Percentiles rank a stretch among this genome's conserved stretches.
Evolutionary conservation across 2,888 invertebrate species (phyloP).

Genomic region (Clitarchus hookeri): DNA sequence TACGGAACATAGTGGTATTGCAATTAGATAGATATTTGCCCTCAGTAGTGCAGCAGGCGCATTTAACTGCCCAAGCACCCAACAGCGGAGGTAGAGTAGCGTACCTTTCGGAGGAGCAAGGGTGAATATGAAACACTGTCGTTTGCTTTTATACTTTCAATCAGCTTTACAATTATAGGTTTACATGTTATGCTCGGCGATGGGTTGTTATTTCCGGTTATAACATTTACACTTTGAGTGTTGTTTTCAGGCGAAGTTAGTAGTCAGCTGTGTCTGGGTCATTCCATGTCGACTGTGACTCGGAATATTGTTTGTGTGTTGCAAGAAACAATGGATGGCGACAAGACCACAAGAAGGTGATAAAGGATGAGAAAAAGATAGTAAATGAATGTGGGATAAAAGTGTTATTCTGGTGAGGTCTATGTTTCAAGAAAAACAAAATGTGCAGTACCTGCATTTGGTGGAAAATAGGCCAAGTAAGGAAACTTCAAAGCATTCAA

Average conservation of each 20-base stretch:
- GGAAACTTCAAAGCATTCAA: neutral
- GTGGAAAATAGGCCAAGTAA: slow-evolving; percentile 17
- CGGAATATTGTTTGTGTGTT: neutral
- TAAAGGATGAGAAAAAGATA: neutral
- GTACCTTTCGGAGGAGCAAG: no score
- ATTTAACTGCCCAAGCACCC: no score
- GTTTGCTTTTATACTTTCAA: neutral
- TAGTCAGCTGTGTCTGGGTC: neutral
- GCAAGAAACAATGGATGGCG: slow-evolving; percentile 10
- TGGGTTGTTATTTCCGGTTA: neutral
- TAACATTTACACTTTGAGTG: neutral
- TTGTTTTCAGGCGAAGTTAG: neutral
- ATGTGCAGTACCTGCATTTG: neutral
- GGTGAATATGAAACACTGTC: neutral
- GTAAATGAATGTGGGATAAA: neutral
- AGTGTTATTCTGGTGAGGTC: neutral
- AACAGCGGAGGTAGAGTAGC: no score
- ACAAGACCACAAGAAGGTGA: neutral
- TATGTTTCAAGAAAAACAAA: no score
- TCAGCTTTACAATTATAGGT: neutral
- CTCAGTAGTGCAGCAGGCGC: neutral
- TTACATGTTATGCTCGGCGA: neutral
- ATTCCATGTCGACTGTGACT: neutral
- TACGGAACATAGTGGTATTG: no score
- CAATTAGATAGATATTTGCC: no score